Evolutionary conservation across 2,888 invertebrate genomes (phyloP), one percentile per base, ranked within the genome.

Genomic region (Geophilus truncorum): DNA sequence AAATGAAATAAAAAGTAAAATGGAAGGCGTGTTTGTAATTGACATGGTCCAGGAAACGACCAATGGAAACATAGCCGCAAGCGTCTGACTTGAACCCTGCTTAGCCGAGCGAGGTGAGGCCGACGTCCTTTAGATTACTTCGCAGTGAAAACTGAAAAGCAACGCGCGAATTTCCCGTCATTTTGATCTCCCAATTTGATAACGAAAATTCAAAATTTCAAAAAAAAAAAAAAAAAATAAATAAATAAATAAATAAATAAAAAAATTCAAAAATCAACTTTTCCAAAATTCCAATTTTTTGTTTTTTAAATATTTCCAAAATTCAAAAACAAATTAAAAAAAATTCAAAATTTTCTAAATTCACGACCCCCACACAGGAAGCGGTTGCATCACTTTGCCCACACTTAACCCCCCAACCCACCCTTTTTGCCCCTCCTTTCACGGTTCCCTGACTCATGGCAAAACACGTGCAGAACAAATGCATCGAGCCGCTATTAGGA

Each of bases 41-140:
- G 57, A 62, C 57, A 62, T n/a, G 57, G 57, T 62, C 57, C 57
- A 62, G 57, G 57, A n/a, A 62, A 62, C 57, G 57, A 62, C 57
- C 57, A 62, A 62, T 62, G 21, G 21, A 62, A 18, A 62, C 57
- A 12, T 18, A 10, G 57, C 57, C 57, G 5, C 23, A 62, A 62
- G 57, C 57, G 57, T 62, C 1, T 23, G 21, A 21, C 23, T 62
- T 62, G 57, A 62, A 62, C 57, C 23, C 18, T 57, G 57, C 18
- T 5, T 57, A 57, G 57, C 57, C 57, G 57, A 57, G 18, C 57
- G 57, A 62, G 57, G 57, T 62, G 57, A 62, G 57, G 57, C 21
- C 21, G 57, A 62, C 57, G 57, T 62, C 57, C 57, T 62, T 62
- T 62, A 62, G n/a, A 62, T 6, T 23, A 62, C n/a, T 62, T 9